Percentiles rank a stretch among this genome's conserved stretches.
These are phyloP conservation scores for Halcyon malimbica DNA, from an alignment of 2,113 vertebrate species.

Conservation along the genomic window DNA sequence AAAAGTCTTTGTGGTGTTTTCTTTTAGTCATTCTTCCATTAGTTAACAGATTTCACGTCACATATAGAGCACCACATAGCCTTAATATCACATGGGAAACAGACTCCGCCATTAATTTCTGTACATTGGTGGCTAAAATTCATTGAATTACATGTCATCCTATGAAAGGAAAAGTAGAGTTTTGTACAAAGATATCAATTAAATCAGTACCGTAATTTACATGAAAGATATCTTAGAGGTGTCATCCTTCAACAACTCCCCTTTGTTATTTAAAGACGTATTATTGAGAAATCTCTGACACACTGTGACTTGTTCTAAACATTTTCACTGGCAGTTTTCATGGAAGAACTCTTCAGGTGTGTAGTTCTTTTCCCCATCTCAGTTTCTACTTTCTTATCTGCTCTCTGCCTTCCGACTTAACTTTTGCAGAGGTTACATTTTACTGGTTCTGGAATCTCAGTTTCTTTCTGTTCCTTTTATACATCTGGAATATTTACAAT, in stretches of 20 bases:
- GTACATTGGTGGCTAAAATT: neutral
- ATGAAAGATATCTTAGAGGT: neutral
- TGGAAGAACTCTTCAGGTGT: neutral
- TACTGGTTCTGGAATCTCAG: neutral
- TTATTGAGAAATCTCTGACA: neutral
- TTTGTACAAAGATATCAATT: neutral
- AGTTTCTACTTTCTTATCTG: neutral
- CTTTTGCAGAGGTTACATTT: neutral
- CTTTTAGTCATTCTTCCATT: neutral
- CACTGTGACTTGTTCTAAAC: neutral
- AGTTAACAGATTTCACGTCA: neutral
- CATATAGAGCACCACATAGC: neutral
- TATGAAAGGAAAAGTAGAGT: neutral
- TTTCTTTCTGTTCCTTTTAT: neutral
- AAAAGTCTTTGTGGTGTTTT: neutral
- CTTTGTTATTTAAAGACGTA: neutral
- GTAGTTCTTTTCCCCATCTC: neutral
- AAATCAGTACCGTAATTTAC: neutral
- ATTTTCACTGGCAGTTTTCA: neutral
- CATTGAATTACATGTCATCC: neutral
- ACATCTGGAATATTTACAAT: constrained; percentile 26
- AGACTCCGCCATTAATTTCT: neutral
- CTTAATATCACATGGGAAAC: neutral
- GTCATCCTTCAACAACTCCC: neutral
- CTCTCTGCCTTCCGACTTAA: neutral